Evolutionary conservation across 2,888 invertebrate genomes (phyloP).

Genomic region (Miltochrista miniata): DNA sequence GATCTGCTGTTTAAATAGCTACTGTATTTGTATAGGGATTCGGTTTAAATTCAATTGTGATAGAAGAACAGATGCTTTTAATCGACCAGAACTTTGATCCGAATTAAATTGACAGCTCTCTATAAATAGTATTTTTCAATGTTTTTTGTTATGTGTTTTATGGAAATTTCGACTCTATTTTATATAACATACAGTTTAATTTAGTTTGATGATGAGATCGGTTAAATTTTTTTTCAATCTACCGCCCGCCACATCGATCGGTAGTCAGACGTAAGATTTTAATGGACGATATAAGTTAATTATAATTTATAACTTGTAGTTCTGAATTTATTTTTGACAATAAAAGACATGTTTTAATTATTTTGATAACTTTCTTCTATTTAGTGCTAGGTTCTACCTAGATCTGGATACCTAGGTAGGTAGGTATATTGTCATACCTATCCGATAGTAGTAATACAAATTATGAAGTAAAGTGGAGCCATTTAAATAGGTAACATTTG

Average conservation of each 20-base stretch:
- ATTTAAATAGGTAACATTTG: no score
- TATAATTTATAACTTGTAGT: constrained; percentile 28
- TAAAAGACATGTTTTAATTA: constrained; percentile 9
- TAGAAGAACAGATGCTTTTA: constrained; percentile 54
- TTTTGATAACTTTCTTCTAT: constrained; percentile 4
- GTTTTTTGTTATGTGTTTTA: constrained; percentile 19
- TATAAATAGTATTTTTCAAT: constrained; percentile 52
- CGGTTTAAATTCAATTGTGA: constrained; percentile 25
- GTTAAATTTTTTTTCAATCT: constrained; percentile 26
- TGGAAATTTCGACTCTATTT: constrained; percentile 1
- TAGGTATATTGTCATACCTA: no score
- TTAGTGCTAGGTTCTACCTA: no score
- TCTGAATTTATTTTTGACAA: constrained; percentile 6
- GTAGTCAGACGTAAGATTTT: constrained; percentile 26
- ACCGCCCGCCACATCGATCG: constrained; percentile 11
- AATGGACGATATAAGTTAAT: constrained; percentile 26
- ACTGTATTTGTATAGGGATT: not conserved
- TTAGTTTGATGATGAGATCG: not conserved
- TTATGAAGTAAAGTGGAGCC: no score
- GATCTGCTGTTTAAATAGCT: not conserved
- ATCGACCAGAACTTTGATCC: constrained; percentile 59
- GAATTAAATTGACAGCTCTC: constrained; percentile 68
- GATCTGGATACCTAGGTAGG: not conserved
- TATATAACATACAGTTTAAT: not conserved
- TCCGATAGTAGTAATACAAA: no score